Evolutionary conservation across 2,888 invertebrate genomes (phyloP).

Genomic region (Agonopterix arenella): DNA sequence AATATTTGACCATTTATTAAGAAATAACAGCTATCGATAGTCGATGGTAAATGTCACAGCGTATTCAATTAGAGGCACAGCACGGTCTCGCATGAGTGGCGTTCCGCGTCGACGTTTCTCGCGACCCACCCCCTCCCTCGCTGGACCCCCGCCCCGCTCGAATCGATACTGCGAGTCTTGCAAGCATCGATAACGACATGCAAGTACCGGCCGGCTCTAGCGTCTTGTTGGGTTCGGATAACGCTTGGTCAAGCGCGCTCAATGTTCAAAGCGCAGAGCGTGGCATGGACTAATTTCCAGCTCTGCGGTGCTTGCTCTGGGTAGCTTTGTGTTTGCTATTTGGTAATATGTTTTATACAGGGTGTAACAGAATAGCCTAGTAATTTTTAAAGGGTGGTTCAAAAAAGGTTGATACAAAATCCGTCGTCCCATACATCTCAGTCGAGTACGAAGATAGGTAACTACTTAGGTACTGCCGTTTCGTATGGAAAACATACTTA

Average conservation of each 20-base stretch:
- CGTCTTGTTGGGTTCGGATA: conserved; percentile 5
- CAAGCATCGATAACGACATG: conserved; percentile 47
- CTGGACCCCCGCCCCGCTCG: conserved; percentile 26
- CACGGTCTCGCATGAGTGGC: conserved; percentile 67
- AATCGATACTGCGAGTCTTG: conserved; percentile 58
- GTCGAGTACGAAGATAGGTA: no score
- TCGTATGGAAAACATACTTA: no score
- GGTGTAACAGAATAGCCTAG: no score
- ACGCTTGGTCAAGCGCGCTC: conserved; percentile 69
- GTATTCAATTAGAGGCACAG: conserved; percentile 65
- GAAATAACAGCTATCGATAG: conserved; percentile 22
- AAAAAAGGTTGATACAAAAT: no score
- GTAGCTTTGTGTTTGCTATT: conserved; percentile 3
- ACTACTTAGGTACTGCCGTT: no score
- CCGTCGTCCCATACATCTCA: no score
- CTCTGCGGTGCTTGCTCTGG: conserved; percentile 25
- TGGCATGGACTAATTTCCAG: conserved; percentile 59
- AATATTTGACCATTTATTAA: neutral
- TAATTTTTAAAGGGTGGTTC: no score
- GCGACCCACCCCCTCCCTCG: conserved; percentile 16
- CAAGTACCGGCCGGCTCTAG: conserved; percentile 36
- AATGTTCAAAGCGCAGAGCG: conserved; percentile 55
- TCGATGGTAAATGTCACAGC: conserved; percentile 37
- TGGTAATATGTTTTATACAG: no score
- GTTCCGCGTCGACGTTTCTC: conserved; percentile 36